phyloP scores from a whole-genome alignment of 2,888 invertebrate genomes.

The Standfussiana lucernea region DNA sequence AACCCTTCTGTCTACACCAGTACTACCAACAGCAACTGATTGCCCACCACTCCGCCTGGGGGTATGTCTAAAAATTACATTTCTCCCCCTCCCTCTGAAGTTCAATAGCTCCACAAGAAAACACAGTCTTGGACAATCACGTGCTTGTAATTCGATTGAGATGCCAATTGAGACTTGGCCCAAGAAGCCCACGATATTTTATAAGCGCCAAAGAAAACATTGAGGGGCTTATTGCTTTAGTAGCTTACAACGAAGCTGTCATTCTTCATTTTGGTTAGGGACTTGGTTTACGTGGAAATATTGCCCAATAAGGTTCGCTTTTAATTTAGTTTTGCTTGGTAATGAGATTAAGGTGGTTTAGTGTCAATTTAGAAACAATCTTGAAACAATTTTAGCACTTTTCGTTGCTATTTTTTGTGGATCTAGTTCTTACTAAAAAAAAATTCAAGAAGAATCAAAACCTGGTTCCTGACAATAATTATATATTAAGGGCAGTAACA shows the following conservation, averaged over 20 bases:
- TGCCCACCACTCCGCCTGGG: conserved; percentile 73
- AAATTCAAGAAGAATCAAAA: no score
- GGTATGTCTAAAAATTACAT: conserved; percentile 86
- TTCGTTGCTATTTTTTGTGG: conserved; percentile 3
- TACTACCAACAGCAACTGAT: conserved; percentile 73
- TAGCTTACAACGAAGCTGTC: conserved; percentile 68
- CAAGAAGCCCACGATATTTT: conserved; percentile 83
- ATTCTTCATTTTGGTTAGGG: conserved; percentile 54
- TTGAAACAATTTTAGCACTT: not conserved
- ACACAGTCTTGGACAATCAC: conserved; percentile 85
- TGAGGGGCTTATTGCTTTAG: conserved; percentile 68
- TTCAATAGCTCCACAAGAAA: conserved; percentile 73
- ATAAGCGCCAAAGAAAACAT: conserved; percentile 83
- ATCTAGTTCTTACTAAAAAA: not conserved
- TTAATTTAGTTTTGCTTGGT: conserved; percentile 33
- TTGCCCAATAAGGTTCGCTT: conserved; percentile 31
- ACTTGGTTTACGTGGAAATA: conserved; percentile 42
- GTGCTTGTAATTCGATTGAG: conserved; percentile 88
- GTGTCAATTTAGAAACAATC: conserved; percentile 11
- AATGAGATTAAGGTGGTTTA: conserved; percentile 31
- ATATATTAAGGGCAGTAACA: not conserved
- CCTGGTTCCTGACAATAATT: not conserved
- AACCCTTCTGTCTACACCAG: conserved; percentile 43
- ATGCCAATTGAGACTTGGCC: conserved; percentile 86
- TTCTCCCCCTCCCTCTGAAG: conserved; percentile 70